phyloP scores from a whole-genome alignment of 2,113 vertebrate genomes.

The Nothocercus julius region DNA sequence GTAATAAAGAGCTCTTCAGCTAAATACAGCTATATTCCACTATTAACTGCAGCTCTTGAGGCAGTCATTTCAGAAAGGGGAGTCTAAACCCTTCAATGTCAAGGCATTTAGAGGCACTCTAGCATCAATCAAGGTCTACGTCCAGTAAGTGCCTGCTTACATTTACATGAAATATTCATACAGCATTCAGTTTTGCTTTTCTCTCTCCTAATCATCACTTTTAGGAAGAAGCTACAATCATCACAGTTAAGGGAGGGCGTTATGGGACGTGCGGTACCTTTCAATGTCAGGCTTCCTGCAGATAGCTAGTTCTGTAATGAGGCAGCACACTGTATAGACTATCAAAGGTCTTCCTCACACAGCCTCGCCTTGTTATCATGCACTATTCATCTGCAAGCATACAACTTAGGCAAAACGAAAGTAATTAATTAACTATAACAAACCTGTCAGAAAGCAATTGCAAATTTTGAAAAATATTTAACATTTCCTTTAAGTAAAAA shows the following conservation, averaged over 20 bases:
- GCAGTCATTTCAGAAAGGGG: slow-evolving; percentile 82
- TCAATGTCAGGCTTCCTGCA: slow-evolving; percentile 85
- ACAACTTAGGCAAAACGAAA: slow-evolving; percentile 81
- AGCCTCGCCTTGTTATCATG: slow-evolving; percentile 75
- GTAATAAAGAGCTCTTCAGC: slow-evolving; percentile 96
- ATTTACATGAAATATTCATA: slow-evolving; percentile 99
- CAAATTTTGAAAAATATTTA: slow-evolving; percentile 74
- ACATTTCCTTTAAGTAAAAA: slow-evolving; percentile 57
- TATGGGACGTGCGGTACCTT: slow-evolving; percentile 85
- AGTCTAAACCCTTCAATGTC: slow-evolving; percentile 90
- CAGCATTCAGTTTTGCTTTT: slow-evolving; percentile 94
- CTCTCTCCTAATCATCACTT: slow-evolving; percentile 95
- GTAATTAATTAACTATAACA: slow-evolving; percentile 82
- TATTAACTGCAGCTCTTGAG: slow-evolving; percentile 89
- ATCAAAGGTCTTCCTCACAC: slow-evolving; percentile 81
- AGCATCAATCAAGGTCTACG: slow-evolving; percentile 93
- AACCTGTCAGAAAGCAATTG: slow-evolving; percentile 77
- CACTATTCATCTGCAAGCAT: slow-evolving; percentile 74
- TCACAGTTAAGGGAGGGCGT: slow-evolving; percentile 89
- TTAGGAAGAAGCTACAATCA: slow-evolving; percentile 95
- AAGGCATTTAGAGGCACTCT: slow-evolving; percentile 92
- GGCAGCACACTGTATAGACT: slow-evolving; percentile 79
- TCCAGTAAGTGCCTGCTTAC: slow-evolving; percentile 97
- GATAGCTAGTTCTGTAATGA: slow-evolving; percentile 87
- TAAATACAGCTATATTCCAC: slow-evolving; percentile 90